Conservation (phyloP, 2,113 vertebrate genomes). For the Dissostichus mawsoni region DNA sequence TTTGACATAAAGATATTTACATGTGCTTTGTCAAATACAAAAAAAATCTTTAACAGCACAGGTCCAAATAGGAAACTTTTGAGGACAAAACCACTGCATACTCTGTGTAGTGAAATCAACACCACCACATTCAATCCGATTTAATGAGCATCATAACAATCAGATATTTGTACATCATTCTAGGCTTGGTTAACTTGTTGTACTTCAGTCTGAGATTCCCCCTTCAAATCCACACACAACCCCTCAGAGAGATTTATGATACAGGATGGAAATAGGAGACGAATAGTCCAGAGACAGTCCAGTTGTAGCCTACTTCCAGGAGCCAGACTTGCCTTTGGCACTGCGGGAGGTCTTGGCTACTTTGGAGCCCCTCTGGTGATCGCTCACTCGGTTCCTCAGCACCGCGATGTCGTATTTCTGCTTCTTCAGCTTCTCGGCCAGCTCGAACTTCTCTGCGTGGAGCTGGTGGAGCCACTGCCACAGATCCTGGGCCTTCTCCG, state of each 20-base stretch:
- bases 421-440: slow-evolving; percentile 93
- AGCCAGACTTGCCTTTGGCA: slow-evolving; percentile 80
- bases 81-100: not conserved
- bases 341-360: slow-evolving; percentile 76
- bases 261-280: not conserved
- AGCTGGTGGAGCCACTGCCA: slow-evolving; percentile 91
- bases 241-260: slow-evolving; percentile 1
- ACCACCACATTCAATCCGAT: slow-evolving; percentile 14
- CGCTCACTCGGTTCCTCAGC: slow-evolving; percentile 92
- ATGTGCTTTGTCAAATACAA: no score
- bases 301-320: slow-evolving; percentile 73
- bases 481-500: slow-evolving; percentile 92
- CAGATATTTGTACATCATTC: not conserved
- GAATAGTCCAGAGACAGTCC: slow-evolving; percentile 43
- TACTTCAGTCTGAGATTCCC: not conserved
- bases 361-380: slow-evolving; percentile 94
- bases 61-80: not conserved
- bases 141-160: slow-evolving; percentile 29
- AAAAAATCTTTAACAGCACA: not conserved
- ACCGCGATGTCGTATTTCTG: slow-evolving; percentile 97
- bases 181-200: not conserved
- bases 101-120: not conserved
- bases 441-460: slow-evolving; percentile 94
- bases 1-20: no score
- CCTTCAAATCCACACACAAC: slow-evolving; percentile 7